A percentile compares a stretch with the other conserved stretches of the same genome.
Evolutionary conservation across 2,797 vertebrate species (phyloP).

Genomic region (Aselliscus stoliczkanus): DNA sequence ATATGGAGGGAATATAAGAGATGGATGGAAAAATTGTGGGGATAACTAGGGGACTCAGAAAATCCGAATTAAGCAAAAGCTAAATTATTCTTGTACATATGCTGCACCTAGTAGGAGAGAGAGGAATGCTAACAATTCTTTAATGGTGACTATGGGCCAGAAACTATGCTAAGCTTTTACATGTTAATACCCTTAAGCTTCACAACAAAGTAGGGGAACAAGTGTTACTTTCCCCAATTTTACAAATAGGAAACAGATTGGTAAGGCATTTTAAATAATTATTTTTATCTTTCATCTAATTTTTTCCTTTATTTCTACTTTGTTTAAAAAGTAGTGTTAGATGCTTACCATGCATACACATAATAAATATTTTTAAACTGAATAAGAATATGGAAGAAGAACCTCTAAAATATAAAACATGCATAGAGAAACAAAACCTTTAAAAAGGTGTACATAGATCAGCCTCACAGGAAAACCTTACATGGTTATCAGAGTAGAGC

Average conservation of each 20-base stretch:
- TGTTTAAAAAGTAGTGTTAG: not conserved
- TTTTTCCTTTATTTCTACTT: not conserved
- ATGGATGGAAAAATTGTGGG: not conserved
- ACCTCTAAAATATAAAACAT: not conserved
- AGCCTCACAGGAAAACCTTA: not conserved
- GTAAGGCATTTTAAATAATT: not conserved
- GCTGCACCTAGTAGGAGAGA: not conserved
- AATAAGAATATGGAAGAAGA: not conserved
- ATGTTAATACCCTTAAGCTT: not conserved
- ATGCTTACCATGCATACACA: not conserved
- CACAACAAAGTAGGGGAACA: not conserved
- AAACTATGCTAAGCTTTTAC: not conserved
- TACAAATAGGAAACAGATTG: not conserved
- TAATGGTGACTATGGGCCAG: not conserved
- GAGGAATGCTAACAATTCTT: not conserved
- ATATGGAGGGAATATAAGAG: not conserved
- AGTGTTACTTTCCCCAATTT: not conserved
- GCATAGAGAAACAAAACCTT: not conserved
- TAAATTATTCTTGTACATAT: not conserved
- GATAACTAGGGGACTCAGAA: not conserved
- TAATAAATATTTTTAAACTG: not conserved
- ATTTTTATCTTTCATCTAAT: not conserved
- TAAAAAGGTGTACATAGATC: not conserved
- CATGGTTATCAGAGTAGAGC: not conserved
- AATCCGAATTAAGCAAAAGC: not conserved